Percentiles rank a stretch among this genome's conserved stretches.
Evolutionary conservation across 2,888 invertebrate species (phyloP).

Genomic region (Limnephilus rhombicus): DNA sequence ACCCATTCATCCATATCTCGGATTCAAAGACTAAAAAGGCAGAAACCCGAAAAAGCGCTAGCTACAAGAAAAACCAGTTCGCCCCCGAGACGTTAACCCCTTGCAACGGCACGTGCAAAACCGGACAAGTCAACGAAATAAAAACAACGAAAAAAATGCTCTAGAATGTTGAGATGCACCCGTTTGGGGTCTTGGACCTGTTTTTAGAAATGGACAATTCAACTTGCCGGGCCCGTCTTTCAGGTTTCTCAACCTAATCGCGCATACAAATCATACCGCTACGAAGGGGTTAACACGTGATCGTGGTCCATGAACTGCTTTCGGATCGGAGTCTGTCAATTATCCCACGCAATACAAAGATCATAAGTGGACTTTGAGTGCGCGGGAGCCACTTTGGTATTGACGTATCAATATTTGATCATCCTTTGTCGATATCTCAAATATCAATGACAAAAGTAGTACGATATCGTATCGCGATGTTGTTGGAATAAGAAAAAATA

Average conservation of each 20-base stretch:
- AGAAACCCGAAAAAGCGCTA: conserved; percentile 22
- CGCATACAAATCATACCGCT: conserved; percentile 51
- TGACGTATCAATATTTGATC: not conserved
- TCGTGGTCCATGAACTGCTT: not conserved
- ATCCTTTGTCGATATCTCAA: not conserved
- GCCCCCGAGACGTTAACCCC: conserved; percentile 29
- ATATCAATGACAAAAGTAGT: not conserved
- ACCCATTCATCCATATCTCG: not conserved
- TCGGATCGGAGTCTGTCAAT: not conserved
- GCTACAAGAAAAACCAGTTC: conserved; percentile 26
- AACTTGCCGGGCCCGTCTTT: conserved; percentile 60
- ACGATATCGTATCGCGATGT: not conserved
- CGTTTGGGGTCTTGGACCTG: conserved; percentile 50
- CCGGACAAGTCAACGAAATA: conserved; percentile 27
- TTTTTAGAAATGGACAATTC: conserved; percentile 63
- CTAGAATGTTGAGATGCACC: conserved; percentile 45
- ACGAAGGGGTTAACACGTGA: conserved; percentile 41
- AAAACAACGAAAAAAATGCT: conserved; percentile 34
- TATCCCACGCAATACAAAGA: not conserved
- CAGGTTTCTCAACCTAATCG: conserved; percentile 56
- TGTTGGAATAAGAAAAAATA: not conserved
- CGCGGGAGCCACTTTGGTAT: not conserved
- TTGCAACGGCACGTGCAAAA: conserved; percentile 5
- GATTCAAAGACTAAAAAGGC: conserved; percentile 21
- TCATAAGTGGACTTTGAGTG: not conserved